Base-by-base conservation (phyloP, 2,888 invertebrate genomes). In the Netelia inedita region DNA sequence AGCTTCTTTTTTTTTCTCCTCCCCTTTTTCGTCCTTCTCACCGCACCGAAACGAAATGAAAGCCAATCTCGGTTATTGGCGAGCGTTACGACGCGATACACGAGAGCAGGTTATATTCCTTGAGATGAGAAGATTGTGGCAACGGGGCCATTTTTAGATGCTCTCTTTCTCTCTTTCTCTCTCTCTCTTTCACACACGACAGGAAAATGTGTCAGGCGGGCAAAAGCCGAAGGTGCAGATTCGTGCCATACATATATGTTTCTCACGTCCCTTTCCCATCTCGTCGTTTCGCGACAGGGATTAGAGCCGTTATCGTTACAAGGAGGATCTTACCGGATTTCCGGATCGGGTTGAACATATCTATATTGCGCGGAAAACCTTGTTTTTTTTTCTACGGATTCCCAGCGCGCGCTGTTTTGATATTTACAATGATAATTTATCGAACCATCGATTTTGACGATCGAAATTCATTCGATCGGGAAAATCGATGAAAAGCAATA, bases 41-140 rank as follows among this genome's bases (percentile, higher is more conserved):
- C 79, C 72, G 69, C 73, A 63, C 74, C 66, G 69, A 84, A 88
- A 87, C 66, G 88, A 88, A 91, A 90, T 88, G 86, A 89, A 87
- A 90, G 90, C 86, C 91, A 92, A 92, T 91, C 89, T 91, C 87
- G 83, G 89, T 91, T 91, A 92, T 91, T 90, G 91, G 90, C 84
- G 85, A 55, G 71, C 79, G 82, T 87, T 88, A 87, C 87, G 88
- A 83, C 76, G 85, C 85, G 81, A 89, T 87, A 86, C 88, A 88
- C 85, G 88, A 69, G 61, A 57, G 46, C 35, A 71, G 59, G 86
- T 85, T 87, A 88, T 87, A 78, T 79, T 85, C 84, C 35, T 53
- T 59, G 65, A 76, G 76, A 76, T 76, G 65, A 73, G 73, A 81
- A 63, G 76, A 78, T 75, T 78, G 73, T 53, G 65, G 46, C 71